Base-by-base conservation (phyloP, 2,888 invertebrate species). In the Kuschelorhynchus macadamiae region DNA sequence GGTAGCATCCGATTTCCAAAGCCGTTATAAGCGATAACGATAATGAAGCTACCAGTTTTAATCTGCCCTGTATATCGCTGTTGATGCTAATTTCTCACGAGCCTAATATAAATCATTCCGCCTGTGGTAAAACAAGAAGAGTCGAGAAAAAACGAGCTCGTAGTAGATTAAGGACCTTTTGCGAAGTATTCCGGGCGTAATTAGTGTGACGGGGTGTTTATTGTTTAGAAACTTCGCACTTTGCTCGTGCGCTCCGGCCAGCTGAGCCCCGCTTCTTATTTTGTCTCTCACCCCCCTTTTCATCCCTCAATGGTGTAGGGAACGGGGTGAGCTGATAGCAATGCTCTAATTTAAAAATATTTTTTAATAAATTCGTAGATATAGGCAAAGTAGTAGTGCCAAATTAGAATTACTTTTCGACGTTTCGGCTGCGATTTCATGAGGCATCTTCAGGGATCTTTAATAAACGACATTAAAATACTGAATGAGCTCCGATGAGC, bases 191-290 rank as follows among this genome's bases (percentile, higher is more conserved):
- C 56, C 61, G 49, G 47, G 30, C 30, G 70, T 70, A 70, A 70
- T 70, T 70, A 70, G 67, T 67, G 60, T 67, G 70, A 76, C 74
- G 74, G 77, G 77, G 77, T 78, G 79, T 79, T 80, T 79, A 79
- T 79, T 78, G 79, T 80, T 80, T 79, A 75, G 77, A 80, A 81
- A 81, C 80, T 81, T 81, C 77, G 77, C 79, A 81, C 80, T 81
- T 80, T 80, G 77, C 77, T 66, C 70, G 64, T 63, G 30, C 53
- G 77, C 65, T 61, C 52, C 59, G 72, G 69, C 73, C 75, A 75
- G 75, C 74, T 75, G 73, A 72, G 73, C 67, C 69, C 71, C 70
- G 62, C 71, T 76, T 72, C 73, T 73, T 71, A 59, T 62, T 67
- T 67, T 67, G 63, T 70, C 70, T 66, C 52, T 55, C 49, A 39